Base-by-base conservation (phyloP, 2,888 invertebrate genomes). In the Malthinus seriepunctatus region DNA sequence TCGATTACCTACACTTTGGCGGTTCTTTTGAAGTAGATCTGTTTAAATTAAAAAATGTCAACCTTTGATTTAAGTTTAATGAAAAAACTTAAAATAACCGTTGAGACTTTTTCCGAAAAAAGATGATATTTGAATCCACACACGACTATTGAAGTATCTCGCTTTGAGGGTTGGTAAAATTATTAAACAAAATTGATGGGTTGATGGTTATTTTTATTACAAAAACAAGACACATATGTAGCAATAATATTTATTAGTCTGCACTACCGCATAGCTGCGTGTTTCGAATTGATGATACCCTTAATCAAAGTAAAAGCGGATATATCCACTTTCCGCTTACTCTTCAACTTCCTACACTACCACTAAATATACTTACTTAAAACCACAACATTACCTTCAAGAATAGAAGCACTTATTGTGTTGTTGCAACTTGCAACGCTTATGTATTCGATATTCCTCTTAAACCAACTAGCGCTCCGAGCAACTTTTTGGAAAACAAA, bases 261-360 rank as follows among this genome's bases (percentile, higher is more conserved):
- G 59, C 59, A 59, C 59, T 59, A 53, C 53, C 59, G 59, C 59
- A 59, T 35, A 54, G 59, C 53, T 54, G 59, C 60, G 60, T 60
- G 60, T 60, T 55, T 44, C 46, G 60, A 60, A 60, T 60, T 54
- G 54, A 60, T 55, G 60, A 55, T 55, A 48, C 55, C 55, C 60
- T 60, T 60, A 60, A 60, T 60, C 60, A 60, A 60, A 60, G 55
- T 60, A 60, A 60, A 55, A 60, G 59, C 60, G 60, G 60, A 60
- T 55, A 60, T 60, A 60, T 60, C 51, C 60, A 60, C 55, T 60
- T 55, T 60, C 60, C 60, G 51, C 51, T 46, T 39, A 60, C 60
- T 55, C 50, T 60, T 39, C 51, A 55, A 55, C 60, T 55, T 60
- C 60, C 60, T 60, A 42, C 54, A 55, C 51, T 45, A 51, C 47